Evolutionary conservation across 2,797 vertebrate species (phyloP).

Genomic region (Gobio occitaniae): DNA sequence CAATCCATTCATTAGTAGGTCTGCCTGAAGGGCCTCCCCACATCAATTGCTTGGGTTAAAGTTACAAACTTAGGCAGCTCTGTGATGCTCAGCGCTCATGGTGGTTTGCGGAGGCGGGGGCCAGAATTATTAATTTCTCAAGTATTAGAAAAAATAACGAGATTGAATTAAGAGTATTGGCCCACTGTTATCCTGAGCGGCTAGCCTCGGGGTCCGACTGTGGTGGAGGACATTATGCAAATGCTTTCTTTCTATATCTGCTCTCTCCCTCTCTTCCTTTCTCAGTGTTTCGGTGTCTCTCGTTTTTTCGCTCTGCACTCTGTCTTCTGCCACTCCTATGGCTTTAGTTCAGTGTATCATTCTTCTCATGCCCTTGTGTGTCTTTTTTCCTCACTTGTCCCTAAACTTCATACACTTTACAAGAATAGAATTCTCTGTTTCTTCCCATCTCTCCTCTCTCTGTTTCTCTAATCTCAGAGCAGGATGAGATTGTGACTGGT

Average conservation of each 20-base stretch:
- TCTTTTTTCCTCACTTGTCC: neutral
- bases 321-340: neutral
- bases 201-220: constrained; percentile 94
- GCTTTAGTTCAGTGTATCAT: neutral
- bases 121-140: constrained; percentile 99
- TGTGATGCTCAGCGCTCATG: constrained; percentile 92
- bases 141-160: constrained; percentile 98
- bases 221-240: constrained; percentile 99
- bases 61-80: constrained; percentile 99
- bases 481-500: constrained; percentile 50
- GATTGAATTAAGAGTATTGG: constrained; percentile 99
- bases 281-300: constrained; percentile 33
- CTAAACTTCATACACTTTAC: constrained; percentile 29
- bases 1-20: constrained; percentile 99
- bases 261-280: constrained; percentile 76
- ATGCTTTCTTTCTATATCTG: constrained; percentile 85
- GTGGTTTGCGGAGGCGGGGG: constrained; percentile 93
- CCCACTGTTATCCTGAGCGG: constrained; percentile 96
- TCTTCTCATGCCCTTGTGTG: neutral
- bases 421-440: constrained; percentile 24
- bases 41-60: constrained; percentile 99
- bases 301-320: constrained; percentile 1
- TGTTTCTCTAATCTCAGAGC: constrained; percentile 57
- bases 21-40: constrained; percentile 98
- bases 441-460: constrained; percentile 44